Percentiles rank a stretch among this genome's conserved stretches.
Conservation (phyloP, 2,797 vertebrate genomes). For the Enteromius radiatus region DNA sequence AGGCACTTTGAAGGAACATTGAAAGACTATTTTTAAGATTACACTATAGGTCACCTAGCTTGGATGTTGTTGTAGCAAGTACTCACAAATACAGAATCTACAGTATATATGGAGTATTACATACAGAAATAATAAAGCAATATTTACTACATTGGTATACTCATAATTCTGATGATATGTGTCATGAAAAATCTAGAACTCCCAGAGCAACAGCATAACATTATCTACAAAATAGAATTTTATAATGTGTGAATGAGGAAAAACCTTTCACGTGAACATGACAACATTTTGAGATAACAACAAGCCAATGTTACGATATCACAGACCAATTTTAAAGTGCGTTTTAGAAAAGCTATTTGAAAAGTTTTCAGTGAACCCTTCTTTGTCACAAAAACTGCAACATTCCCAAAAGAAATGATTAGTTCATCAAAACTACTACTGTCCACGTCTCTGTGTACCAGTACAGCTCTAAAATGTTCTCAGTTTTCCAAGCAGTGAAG, state of each 20-base stretch:
- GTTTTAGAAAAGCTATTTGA: constrained; percentile 22
- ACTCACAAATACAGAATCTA: neutral
- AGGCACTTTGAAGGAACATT: neutral
- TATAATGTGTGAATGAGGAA: neutral
- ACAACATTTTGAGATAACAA: constrained; percentile 20
- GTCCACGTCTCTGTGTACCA: constrained; percentile 25
- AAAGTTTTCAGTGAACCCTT: constrained; percentile 7
- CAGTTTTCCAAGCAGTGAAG: constrained; percentile 80
- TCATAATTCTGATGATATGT: neutral
- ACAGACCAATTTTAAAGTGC: neutral
- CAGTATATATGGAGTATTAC: neutral
- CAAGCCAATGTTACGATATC: constrained; percentile 16
- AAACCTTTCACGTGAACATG: neutral
- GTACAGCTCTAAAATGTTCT: constrained; percentile 61
- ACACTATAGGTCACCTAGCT: neutral
- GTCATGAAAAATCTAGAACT: neutral
- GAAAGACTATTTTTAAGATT: neutral
- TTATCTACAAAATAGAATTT: neutral
- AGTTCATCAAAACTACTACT: constrained; percentile 36
- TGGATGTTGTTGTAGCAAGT: neutral
- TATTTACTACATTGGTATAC: neutral
- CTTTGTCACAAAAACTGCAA: neutral
- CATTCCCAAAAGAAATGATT: constrained; percentile 7
- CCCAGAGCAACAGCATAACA: neutral
- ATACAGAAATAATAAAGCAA: neutral